Percentiles rank a stretch among this genome's conserved stretches.
These are phyloP conservation scores for Cromileptes altivelis DNA, from an alignment of 2,113 vertebrate species.

Conservation along the genomic window DNA sequence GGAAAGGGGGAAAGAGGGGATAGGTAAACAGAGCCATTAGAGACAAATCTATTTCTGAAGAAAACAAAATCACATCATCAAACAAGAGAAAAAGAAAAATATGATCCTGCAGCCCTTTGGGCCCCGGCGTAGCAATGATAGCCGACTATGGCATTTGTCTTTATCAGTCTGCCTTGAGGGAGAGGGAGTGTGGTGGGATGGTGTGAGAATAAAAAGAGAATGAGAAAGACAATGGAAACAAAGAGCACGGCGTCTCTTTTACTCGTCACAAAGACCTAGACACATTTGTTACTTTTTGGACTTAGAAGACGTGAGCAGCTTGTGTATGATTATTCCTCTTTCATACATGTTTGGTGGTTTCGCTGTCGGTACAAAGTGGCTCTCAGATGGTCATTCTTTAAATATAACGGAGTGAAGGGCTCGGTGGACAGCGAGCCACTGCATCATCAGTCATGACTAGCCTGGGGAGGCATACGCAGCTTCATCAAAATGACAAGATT, in stretches of 20 bases:
- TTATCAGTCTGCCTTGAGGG: slow-evolving; percentile 85
- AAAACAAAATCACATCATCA: slow-evolving; percentile 90
- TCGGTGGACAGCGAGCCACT: slow-evolving; percentile 66
- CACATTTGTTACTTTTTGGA: slow-evolving; percentile 56
- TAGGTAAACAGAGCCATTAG: slow-evolving; percentile 89
- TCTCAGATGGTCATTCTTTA: slow-evolving; percentile 74
- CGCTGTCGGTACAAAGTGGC: slow-evolving; percentile 22
- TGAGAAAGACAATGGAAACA: slow-evolving; percentile 63
- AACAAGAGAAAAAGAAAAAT: slow-evolving; percentile 88
- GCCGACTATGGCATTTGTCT: slow-evolving; percentile 87
- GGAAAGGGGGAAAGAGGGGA: slow-evolving; percentile 65
- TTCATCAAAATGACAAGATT: slow-evolving; percentile 83
- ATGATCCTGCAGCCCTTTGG: slow-evolving; percentile 82
- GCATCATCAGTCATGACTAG: slow-evolving; percentile 76
- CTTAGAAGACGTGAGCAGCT: slow-evolving; percentile 32
- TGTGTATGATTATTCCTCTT: slow-evolving; percentile 39
- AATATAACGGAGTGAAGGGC: slow-evolving; percentile 73
- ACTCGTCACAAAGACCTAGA: slow-evolving; percentile 51
- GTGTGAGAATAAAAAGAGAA: slow-evolving; percentile 72
- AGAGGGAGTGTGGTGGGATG: slow-evolving; percentile 64
- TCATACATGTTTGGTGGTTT: slow-evolving; percentile 41
- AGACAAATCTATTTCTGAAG: slow-evolving; percentile 89
- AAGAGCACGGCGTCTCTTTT: slow-evolving; percentile 54
- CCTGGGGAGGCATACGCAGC: slow-evolving; percentile 68
- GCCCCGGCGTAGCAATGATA: slow-evolving; percentile 79